These are phyloP conservation scores for Cheiracanthium punctorium DNA, from an alignment of 2,888 invertebrate genomes.

Conservation along the genomic window DNA sequence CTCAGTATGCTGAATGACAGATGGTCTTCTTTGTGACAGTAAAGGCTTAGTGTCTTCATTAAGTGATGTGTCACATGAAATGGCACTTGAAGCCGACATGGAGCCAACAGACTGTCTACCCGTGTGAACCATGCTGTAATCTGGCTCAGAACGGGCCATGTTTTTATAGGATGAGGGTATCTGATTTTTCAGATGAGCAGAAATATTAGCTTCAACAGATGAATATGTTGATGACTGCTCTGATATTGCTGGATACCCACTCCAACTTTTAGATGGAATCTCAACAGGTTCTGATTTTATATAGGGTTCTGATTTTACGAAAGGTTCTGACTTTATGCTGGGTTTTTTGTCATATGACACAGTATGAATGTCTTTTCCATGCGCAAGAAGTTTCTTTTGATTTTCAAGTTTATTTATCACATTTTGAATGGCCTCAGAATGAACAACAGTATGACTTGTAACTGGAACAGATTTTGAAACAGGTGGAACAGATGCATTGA, in stretches of 20 bases:
- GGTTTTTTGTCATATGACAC: slow-evolving; percentile 24
- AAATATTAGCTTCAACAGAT: slow-evolving; percentile 8
- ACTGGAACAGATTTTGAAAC: slow-evolving; percentile 24
- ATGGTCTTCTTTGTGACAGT: slow-evolving; percentile 59
- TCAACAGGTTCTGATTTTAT: slow-evolving; percentile 27
- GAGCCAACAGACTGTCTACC: slow-evolving; percentile 57
- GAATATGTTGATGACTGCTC: slow-evolving; percentile 36
- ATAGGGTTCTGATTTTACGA: slow-evolving; percentile 1
- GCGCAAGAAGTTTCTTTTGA: slow-evolving; percentile 27
- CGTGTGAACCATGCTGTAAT: slow-evolving; percentile 31
- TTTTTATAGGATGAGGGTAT: slow-evolving; percentile 32
- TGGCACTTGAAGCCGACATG: slow-evolving; percentile 43
- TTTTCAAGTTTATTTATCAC: slow-evolving; percentile 38
- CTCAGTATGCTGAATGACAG: slow-evolving; percentile 70
- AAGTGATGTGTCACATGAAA: slow-evolving; percentile 28
- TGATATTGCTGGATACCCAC: slow-evolving; percentile 33
- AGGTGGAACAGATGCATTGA: neutral
- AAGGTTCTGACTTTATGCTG: no score
- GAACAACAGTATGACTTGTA: neutral
- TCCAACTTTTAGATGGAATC: slow-evolving; percentile 50
- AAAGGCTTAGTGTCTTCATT: slow-evolving; percentile 41
- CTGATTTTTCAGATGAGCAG: slow-evolving; percentile 30
- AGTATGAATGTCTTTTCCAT: slow-evolving; percentile 25
- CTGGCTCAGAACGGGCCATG: slow-evolving; percentile 44
- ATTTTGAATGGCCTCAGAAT: slow-evolving; percentile 19